Conservation (phyloP, 2,888 invertebrate species). For the Morpho deidamia region DNA sequence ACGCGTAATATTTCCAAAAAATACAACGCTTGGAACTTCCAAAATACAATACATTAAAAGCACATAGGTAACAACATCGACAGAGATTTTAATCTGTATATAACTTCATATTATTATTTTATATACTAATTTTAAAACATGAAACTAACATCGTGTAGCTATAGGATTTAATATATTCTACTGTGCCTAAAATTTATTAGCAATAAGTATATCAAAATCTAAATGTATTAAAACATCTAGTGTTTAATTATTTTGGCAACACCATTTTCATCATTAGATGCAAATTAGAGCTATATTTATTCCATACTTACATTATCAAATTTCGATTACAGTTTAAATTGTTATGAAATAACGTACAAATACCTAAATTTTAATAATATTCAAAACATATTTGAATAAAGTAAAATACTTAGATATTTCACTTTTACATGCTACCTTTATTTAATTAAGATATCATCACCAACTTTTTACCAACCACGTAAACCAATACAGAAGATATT, state of each 20-base stretch:
- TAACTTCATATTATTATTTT: background rate
- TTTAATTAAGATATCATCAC: slow-evolving; percentile 21
- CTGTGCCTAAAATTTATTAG: slow-evolving; percentile 18
- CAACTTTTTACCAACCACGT: slow-evolving; percentile 10
- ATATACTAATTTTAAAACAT: slow-evolving; percentile 1
- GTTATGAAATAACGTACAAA: background rate
- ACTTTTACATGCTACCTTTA: slow-evolving; percentile 22
- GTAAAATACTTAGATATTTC: background rate
- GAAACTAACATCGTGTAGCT: slow-evolving; percentile 20
- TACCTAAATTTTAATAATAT: background rate
- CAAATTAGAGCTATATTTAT: background rate
- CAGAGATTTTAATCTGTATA: slow-evolving; percentile 14
- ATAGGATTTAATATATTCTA: slow-evolving; percentile 12
- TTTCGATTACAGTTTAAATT: slow-evolving; percentile 5
- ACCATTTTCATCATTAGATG: slow-evolving; percentile 1
- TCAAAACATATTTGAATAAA: too few species aligned
- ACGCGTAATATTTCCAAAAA: too few species aligned
- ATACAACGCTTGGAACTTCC: slow-evolving; percentile 13
- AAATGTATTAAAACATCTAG: slow-evolving; percentile 7
- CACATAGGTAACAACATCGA: slow-evolving; percentile 39
- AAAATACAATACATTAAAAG: slow-evolving; percentile 21
- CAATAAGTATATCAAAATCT: slow-evolving; percentile 13
- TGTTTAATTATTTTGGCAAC: slow-evolving; percentile 16
- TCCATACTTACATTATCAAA: slow-evolving; percentile 8
- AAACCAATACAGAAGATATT: too few species aligned